Base-by-base conservation (phyloP, 2,888 invertebrate genomes). In the Acronicta aceris region DNA sequence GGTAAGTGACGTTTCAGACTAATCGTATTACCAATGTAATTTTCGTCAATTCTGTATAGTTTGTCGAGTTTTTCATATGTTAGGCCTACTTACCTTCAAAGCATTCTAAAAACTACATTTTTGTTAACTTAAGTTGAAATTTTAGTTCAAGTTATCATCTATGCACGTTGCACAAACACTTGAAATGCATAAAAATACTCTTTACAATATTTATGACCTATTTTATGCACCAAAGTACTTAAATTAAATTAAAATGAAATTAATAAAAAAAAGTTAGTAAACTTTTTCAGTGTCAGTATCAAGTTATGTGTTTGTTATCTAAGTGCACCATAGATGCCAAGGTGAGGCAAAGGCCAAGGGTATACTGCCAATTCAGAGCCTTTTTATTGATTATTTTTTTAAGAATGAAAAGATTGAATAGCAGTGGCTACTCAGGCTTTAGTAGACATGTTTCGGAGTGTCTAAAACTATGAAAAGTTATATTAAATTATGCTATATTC, bases 1-100 rank as follows among this genome's bases (percentile, higher is more conserved):
- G 91, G 99, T 99, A 95, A 96, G 98, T 96, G 93, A 92, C 93
- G 88, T 92, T 87, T 83, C 64, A 67, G 61, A 66, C 8, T 57
- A 64, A 62, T 45, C 61, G 65, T 66, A 71, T 67, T 65, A 75
- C 17, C n/a, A 59, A 54, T 67, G 61, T 59, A 21, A 50, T 25
- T 61, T 46, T 54, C 48, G 17, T n/a, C 49, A 48, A 50, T 41
- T 46, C 42, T 59, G 38, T 53, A 38, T 59, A 70, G 77, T 65
- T 40, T 72, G 49, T 48, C 49, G 17, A 45, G 21, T 47, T 45
- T 38, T 50, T n/a, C 16, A 13, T 10, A 57, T 12, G n/a, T 6
- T 13, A 41, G 12, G 9, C 40, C 40, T 13, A 25, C 9, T 42
- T 41, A 50, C 43, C 30, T 41, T 27, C 8, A 16, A 45, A 46